A percentile compares a stretch with the other conserved stretches of the same genome.
Evolutionary conservation across 2,888 invertebrate genomes (phyloP).

Genomic region (Leptarthrus brevirostris): DNA sequence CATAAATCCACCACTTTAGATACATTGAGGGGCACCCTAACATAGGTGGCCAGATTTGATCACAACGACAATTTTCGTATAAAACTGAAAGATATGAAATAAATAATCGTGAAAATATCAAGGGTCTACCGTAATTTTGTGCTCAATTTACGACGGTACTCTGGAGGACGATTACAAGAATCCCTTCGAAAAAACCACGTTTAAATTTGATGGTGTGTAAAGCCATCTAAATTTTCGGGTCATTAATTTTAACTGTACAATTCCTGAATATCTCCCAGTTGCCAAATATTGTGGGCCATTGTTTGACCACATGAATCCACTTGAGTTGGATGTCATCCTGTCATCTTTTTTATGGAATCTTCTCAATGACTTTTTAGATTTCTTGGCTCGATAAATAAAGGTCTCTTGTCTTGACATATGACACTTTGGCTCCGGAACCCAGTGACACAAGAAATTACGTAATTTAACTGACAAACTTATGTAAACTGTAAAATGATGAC

Average conservation of each 20-base stretch:
- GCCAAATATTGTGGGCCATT: constrained; percentile 34
- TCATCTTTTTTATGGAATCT: not conserved
- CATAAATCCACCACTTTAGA: no score
- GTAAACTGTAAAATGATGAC: no score
- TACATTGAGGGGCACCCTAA: no score
- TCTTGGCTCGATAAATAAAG: not conserved
- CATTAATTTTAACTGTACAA: constrained; percentile 42
- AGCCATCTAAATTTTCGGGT: constrained; percentile 45
- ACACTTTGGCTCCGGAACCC: not conserved
- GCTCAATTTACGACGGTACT: constrained; percentile 35
- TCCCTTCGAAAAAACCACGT: constrained; percentile 30
- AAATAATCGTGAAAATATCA: constrained; percentile 24
- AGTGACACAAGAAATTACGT: no score
- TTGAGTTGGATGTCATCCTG: not conserved
- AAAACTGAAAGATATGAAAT: not conserved
- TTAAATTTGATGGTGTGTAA: constrained; percentile 49
- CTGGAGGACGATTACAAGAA: constrained; percentile 29
- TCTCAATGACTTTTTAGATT: constrained; percentile 7
- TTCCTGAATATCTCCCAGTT: constrained; percentile 24
- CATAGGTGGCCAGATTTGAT: not conserved
- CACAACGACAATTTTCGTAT: not conserved
- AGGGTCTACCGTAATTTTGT: constrained; percentile 24
- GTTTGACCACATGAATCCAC: not conserved
- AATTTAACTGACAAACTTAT: no score
- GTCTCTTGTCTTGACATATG: not conserved